Evolutionary conservation across 2,888 invertebrate genomes (phyloP).

Genomic region (Chaitophorus viminalis): DNA sequence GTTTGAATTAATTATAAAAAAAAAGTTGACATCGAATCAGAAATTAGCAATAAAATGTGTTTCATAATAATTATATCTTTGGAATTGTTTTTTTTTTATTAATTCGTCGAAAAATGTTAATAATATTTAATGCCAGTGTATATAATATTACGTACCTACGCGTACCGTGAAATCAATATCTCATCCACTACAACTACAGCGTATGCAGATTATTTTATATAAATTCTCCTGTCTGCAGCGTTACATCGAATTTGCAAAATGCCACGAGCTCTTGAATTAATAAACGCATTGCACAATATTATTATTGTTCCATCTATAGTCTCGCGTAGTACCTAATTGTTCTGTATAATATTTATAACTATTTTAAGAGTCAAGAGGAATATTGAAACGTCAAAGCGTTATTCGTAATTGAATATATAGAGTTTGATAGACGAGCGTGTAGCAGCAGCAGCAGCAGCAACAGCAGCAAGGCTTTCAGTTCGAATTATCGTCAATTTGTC

Average conservation of each 20-base stretch:
- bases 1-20: background rate
- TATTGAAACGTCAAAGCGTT: constrained; percentile 17
- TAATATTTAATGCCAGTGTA: background rate
- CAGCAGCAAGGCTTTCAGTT: background rate
- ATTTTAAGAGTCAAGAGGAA: background rate
- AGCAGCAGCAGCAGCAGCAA: background rate
- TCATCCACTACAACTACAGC: background rate
- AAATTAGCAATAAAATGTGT: background rate
- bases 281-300: background rate
- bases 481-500: constrained; percentile 33
- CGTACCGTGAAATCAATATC: background rate
- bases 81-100: background rate
- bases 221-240: background rate
- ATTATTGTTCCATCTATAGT: background rate
- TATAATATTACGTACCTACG: background rate
- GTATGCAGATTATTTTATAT: background rate
- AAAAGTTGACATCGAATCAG: background rate
- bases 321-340: background rate
- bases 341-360: background rate
- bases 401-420: constrained; percentile 15
- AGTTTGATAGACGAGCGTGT: background rate
- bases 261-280: background rate
- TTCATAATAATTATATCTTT: background rate
- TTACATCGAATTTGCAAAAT: background rate
- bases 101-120: background rate